These are phyloP conservation scores for Chrysopa pallens DNA, from an alignment of 1,140 invertebrate genomes.

Conservation along the genomic window DNA sequence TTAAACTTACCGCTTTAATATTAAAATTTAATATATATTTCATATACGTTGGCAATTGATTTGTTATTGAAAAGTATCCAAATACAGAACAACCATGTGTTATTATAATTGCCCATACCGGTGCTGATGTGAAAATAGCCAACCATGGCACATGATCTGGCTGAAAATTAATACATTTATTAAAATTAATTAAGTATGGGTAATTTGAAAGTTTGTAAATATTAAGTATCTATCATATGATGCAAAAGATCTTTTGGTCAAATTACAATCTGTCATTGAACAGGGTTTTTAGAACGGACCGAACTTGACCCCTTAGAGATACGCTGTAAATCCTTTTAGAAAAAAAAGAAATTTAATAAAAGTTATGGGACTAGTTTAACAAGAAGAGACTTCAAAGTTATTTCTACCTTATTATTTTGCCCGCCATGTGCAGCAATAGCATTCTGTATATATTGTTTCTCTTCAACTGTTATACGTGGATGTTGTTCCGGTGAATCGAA, in stretches of 20 bases:
- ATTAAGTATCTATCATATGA: too few relatives aligned
- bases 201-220: too few relatives aligned
- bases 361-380: too few relatives aligned
- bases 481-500: slow-evolving; percentile 73
- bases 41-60: slow-evolving; percentile 87
- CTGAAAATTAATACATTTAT: slow-evolving; percentile 17
- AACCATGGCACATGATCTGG: slow-evolving; percentile 60
- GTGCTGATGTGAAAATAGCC: slow-evolving; percentile 53
- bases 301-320: too few relatives aligned
- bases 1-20: slow-evolving; percentile 55
- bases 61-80: slow-evolving; percentile 86
- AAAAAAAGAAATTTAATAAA: too few relatives aligned
- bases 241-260: too few relatives aligned
- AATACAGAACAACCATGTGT: slow-evolving; percentile 85
- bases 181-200: too few relatives aligned
- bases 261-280: too few relatives aligned
- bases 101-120: slow-evolving; percentile 84
- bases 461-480: slow-evolving; percentile 64
- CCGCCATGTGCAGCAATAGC: slow-evolving; percentile 38
- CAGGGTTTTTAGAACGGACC: too few relatives aligned
- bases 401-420: slow-evolving; percentile 17
- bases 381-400: too few relatives aligned
- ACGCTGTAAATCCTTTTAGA: too few relatives aligned
- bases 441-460: slow-evolving; percentile 63
- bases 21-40: slow-evolving; percentile 74